These are phyloP conservation scores for Scolanthus callimorphus DNA, from an alignment of 92 coral and sea anemone species.

Conservation along the genomic window DNA sequence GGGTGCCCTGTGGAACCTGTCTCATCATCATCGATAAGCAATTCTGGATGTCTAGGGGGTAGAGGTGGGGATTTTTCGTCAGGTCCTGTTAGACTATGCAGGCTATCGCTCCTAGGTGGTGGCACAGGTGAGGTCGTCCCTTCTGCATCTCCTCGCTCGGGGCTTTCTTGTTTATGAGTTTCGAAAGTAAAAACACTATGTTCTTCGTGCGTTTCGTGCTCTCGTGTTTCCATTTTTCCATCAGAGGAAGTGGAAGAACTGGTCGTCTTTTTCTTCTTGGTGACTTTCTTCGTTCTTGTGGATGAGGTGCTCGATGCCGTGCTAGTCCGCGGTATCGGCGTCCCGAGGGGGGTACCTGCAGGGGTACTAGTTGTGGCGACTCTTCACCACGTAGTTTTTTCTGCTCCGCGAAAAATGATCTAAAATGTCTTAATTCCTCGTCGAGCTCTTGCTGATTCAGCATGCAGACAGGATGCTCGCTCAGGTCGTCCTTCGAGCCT, in stretches of 20 bases:
- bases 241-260: neutral
- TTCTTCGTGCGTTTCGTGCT: neutral
- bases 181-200: neutral
- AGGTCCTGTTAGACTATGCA: neutral
- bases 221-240: neutral
- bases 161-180: too few species aligned
- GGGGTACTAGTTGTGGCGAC: conserved; percentile 12
- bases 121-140: neutral
- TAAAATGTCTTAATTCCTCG: conserved; percentile 65
- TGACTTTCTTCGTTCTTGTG: conserved; percentile 6
- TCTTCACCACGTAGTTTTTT: neutral
- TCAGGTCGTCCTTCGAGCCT: conserved; percentile 59
- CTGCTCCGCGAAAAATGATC: conserved; percentile 61
- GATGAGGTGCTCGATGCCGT: conserved; percentile 12
- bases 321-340: conserved; percentile 26
- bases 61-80: neutral
- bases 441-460: conserved; percentile 72
- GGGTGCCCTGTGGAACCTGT: conserved; percentile 10
- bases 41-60: neutral
- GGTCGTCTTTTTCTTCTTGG: neutral
- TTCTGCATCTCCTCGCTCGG: neutral
- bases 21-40: neutral
- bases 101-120: too few species aligned
- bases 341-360: conserved; percentile 17
- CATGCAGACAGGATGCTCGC: conserved; percentile 55